Evolutionary conservation across 2,113 vertebrate species (phyloP).

Genomic region (Colius striatus): DNA sequence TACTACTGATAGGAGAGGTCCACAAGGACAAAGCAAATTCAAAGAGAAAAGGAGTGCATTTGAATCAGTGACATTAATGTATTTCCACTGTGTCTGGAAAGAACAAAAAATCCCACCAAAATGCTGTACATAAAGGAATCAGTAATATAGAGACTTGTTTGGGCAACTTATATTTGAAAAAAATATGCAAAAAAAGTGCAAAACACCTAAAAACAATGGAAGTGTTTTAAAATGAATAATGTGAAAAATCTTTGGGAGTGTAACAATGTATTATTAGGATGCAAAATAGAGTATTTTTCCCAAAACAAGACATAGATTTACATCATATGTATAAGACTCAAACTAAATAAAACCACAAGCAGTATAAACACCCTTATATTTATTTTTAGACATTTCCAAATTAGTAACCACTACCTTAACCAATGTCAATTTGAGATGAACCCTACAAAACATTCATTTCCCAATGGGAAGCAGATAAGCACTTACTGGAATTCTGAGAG

Average conservation of each 20-base stretch:
- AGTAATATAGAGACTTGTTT: not conserved
- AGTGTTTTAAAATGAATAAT: not conserved
- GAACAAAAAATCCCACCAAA: not conserved
- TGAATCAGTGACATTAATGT: not conserved
- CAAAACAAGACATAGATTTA: not conserved
- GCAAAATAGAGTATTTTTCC: not conserved
- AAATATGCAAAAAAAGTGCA: not conserved
- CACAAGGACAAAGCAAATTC: not conserved
- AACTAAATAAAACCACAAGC: not conserved
- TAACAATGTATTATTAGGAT: not conserved
- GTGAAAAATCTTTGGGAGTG: not conserved
- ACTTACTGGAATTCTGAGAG: not conserved
- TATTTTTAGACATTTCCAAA: not conserved
- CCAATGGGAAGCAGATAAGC: not conserved
- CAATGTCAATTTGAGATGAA: not conserved
- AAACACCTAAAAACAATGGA: not conserved
- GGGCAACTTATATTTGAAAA: not conserved
- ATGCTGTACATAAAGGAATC: not conserved
- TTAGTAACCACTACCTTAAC: not conserved
- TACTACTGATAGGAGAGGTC: not conserved
- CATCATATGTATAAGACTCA: not conserved
- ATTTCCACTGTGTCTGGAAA: not conserved
- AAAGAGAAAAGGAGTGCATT: not conserved
- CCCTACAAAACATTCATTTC: not conserved
- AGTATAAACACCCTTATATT: not conserved